phyloP scores from a whole-genome alignment of 2,113 vertebrate genomes.

The Myiagra hebetior region DNA sequence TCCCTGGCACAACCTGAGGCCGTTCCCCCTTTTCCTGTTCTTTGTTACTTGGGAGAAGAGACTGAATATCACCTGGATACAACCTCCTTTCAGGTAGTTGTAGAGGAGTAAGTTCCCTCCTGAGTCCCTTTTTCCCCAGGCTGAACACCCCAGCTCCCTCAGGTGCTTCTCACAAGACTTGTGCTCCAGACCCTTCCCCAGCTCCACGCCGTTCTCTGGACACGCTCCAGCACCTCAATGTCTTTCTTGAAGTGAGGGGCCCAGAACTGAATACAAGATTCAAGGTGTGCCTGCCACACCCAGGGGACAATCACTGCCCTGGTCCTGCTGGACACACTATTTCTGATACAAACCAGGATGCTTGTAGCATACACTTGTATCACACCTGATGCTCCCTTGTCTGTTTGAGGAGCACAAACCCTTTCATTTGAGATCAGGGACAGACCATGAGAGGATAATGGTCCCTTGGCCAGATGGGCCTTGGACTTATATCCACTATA shows the following conservation, averaged over 20 bases:
- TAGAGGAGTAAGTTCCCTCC: neutral
- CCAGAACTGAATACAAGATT: neutral
- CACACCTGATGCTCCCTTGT: neutral
- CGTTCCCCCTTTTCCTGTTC: neutral
- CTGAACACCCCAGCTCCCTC: neutral
- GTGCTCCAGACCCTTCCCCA: neutral
- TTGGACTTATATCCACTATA: neutral
- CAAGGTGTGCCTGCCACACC: rapidly evolving
- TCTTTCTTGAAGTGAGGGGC: neutral
- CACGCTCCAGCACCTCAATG: rapidly evolving
- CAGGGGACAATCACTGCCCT: neutral
- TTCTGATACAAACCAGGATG: neutral
- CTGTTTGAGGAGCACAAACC: neutral
- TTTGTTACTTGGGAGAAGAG: neutral
- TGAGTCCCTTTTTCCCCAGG: neutral
- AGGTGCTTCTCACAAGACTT: neutral
- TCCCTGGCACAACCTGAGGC: neutral
- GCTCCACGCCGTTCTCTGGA: neutral
- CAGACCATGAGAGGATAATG: neutral
- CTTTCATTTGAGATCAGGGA: neutral
- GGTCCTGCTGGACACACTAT: neutral
- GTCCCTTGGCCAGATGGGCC: neutral
- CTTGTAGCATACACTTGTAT: neutral
- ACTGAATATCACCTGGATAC: neutral
- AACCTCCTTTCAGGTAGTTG: neutral